A percentile compares a stretch with the other conserved stretches of the same genome.
These are phyloP conservation scores for Scatophagus argus DNA, from an alignment of 2,113 vertebrate genomes.

Conservation along the genomic window DNA sequence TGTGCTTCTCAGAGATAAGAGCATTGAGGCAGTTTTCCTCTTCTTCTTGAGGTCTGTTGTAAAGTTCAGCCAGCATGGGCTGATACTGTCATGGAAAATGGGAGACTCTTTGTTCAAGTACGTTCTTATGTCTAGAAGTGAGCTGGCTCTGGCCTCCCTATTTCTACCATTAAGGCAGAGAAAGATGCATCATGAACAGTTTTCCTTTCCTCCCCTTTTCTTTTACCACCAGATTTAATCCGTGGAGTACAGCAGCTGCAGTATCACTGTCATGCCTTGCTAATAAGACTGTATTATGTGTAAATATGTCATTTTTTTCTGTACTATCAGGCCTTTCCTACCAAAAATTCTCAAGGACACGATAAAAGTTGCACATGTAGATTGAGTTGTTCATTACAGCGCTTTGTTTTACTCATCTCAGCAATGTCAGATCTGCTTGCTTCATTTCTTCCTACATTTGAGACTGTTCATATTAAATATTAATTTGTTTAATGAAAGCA, in stretches of 20 bases:
- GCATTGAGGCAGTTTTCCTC: slow-evolving; percentile 42
- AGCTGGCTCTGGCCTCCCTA: slow-evolving; percentile 53
- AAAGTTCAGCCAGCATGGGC: slow-evolving; percentile 54
- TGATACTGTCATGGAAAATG: slow-evolving; percentile 66
- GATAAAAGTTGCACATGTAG: slow-evolving; percentile 43
- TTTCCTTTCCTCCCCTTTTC: slow-evolving; percentile 13
- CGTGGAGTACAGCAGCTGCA: slow-evolving; percentile 16
- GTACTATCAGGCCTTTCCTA: slow-evolving; percentile 54
- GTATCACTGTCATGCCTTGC: slow-evolving; percentile 15
- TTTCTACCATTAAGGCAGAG: slow-evolving; percentile 53
- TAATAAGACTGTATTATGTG: slow-evolving; percentile 56
- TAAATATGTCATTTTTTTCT: slow-evolving; percentile 70
- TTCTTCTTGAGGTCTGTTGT: slow-evolving; percentile 42
- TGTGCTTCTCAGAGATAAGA: slow-evolving; percentile 48
- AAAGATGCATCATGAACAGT: slow-evolving; percentile 26
- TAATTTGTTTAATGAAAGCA: slow-evolving; percentile 76
- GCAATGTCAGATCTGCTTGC: slow-evolving; percentile 20
- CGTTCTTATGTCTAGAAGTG: slow-evolving; percentile 54
- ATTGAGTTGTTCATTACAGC: slow-evolving; percentile 16
- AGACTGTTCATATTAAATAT: slow-evolving; percentile 66
- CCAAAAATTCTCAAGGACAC: slow-evolving; percentile 62
- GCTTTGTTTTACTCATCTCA: slow-evolving; percentile 33
- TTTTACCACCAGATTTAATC: slow-evolving; percentile 47
- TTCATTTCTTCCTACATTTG: slow-evolving; percentile 42
- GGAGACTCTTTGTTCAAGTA: slow-evolving; percentile 63